phyloP scores from a whole-genome alignment of 2,888 invertebrate species.

The Limenitis camilla region DNA sequence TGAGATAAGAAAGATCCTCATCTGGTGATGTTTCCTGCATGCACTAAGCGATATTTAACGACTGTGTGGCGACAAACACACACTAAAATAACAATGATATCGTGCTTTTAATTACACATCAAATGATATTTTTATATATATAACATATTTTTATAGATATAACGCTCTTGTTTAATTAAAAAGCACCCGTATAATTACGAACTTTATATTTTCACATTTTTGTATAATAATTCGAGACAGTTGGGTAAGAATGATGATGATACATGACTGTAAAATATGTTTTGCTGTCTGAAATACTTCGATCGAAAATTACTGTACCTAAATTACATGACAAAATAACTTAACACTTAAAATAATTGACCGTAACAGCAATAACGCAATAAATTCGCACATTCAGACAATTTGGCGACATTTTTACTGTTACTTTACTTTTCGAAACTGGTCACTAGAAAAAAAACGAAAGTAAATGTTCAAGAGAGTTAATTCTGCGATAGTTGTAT shows the following conservation, averaged over 20 bases:
- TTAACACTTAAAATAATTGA: too few relatives aligned
- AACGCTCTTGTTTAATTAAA: slow-evolving; percentile 1
- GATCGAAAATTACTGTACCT: too few relatives aligned
- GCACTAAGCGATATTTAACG: slow-evolving; percentile 31
- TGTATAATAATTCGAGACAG: too few relatives aligned
- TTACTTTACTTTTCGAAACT: too few relatives aligned
- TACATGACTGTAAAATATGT: too few relatives aligned
- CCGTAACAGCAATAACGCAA: slow-evolving; percentile 1
- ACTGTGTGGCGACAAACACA: slow-evolving; percentile 6
- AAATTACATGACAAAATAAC: too few relatives aligned
- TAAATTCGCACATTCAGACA: not conserved
- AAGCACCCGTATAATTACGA: slow-evolving; percentile 1
- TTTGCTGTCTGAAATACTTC: too few relatives aligned
- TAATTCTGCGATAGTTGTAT: too few relatives aligned
- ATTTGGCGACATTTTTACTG: slow-evolving; percentile 2
- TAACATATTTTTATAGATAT: too few relatives aligned
- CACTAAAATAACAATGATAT: slow-evolving; percentile 7
- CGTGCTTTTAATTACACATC: slow-evolving; percentile 4
- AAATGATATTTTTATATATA: not conserved
- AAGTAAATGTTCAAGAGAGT: not conserved
- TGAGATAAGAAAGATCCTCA: not conserved
- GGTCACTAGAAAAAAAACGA: too few relatives aligned
- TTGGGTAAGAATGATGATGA: too few relatives aligned
- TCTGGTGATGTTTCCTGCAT: slow-evolving; percentile 8
- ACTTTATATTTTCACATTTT: too few relatives aligned